Evolutionary conservation across 2,113 vertebrate genomes (phyloP).

Genomic region (Bufo gargarizans): DNA sequence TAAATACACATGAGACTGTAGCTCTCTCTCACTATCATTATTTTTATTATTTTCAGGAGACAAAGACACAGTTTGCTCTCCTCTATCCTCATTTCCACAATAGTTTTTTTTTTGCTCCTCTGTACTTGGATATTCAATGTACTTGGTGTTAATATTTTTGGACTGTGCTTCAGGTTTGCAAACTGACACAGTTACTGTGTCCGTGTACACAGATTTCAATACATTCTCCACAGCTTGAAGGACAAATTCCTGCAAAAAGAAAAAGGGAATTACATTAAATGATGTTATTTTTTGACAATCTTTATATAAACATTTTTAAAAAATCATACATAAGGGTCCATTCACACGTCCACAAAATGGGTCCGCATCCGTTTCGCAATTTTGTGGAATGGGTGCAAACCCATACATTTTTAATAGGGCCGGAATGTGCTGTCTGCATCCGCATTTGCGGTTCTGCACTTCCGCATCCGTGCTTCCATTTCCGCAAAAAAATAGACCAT

Average conservation of each 20-base stretch:
- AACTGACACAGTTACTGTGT: conserved; percentile 65
- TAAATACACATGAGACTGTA: conserved; percentile 66
- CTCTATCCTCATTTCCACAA: conserved; percentile 67
- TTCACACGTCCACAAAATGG: too few relatives aligned
- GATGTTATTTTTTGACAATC: too few relatives aligned
- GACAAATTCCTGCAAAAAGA: conserved; percentile 80
- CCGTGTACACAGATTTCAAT: conserved; percentile 83
- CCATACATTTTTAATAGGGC: too few relatives aligned
- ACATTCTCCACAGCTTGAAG: conserved; percentile 86
- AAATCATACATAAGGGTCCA: too few relatives aligned
- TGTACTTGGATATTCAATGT: conserved; percentile 72
- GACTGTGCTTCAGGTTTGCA: conserved; percentile 70
- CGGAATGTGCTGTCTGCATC: too few relatives aligned
- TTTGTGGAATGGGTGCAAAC: too few relatives aligned
- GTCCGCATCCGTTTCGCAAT: too few relatives aligned
- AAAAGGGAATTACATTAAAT: conserved; percentile 13
- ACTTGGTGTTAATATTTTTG: conserved; percentile 65
- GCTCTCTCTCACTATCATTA: conserved; percentile 66
- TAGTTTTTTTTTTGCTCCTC: conserved; percentile 65
- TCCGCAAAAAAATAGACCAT: too few relatives aligned
- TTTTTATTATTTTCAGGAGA: conserved; percentile 66
- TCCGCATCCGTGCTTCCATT: too few relatives aligned
- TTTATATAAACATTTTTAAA: too few relatives aligned
- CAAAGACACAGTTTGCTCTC: conserved; percentile 65
- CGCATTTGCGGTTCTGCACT: too few relatives aligned